Base-by-base conservation (phyloP, 1,140 invertebrate genomes). In the Cryptotermes secundus region DNA sequence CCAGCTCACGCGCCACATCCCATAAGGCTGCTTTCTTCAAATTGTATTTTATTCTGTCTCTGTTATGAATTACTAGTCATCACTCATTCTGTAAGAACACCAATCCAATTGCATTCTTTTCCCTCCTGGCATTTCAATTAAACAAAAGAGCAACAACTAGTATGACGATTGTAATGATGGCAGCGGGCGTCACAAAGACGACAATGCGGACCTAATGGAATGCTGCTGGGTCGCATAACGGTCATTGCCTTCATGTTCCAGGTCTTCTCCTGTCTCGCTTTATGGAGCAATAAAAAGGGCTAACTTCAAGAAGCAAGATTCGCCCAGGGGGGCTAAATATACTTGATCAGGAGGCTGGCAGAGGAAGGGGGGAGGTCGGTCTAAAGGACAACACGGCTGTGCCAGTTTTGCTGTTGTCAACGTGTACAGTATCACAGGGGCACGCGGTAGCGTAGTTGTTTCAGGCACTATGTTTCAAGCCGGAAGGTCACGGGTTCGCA, bases 261-360 rank as follows among this genome's bases (percentile, higher is more conserved):
- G n/a, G 26, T 72, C 19, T 16, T n/a, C 31, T 72, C 4, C 26
- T 72, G 26, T 72, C 31, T 72, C 59, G 9, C 59, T 72, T 31
- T 72, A 31, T 72, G 59, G n/a, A 72, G 59, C 59, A 72, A 72
- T 72, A 72, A 72, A 72, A 72, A 72, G 59, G 59, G 59, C n/a
- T n/a, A 72, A 72, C 59, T 72, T 72, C 14, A 9, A 72, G 59
- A 72, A 72, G 26, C 59, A 72, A 72, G 59, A 72, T 72, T 72
- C 14, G 59, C 59, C 59, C 26, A 14, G 26, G 53, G 59, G 59
- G 59, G 26, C 26, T 72, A 31, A 72, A 65, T 19, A 31, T 31
- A 72, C 9, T n/a, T 26, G 6, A 31, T n/a, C 59, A 9, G 3
- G 59, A 72, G n/a, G 7, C n/a, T 38, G 38, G 38, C 12, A n/a